Evolutionary conservation across 2,797 vertebrate genomes (phyloP).

Genomic region (Agapornis canus): DNA sequence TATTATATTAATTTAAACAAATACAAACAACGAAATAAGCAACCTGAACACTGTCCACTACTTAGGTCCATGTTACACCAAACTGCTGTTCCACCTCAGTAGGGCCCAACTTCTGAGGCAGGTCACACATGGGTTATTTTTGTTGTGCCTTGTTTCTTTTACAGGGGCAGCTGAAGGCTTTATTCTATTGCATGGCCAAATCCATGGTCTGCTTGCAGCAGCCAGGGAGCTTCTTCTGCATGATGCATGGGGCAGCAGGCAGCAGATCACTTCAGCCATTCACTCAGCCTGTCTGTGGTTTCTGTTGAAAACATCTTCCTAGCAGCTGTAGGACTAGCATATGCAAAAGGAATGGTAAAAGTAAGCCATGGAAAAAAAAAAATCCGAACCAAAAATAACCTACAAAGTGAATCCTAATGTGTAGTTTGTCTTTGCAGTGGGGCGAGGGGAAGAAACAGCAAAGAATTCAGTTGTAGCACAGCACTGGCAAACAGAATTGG

Average conservation of each 20-base stretch:
- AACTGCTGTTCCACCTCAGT: neutral
- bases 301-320: neutral
- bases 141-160: neutral
- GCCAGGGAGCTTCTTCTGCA: neutral
- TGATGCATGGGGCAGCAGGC: neutral
- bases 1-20: neutral
- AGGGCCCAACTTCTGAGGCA: neutral
- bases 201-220: neutral
- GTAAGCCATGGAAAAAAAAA: neutral
- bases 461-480: neutral
- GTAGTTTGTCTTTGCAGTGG: neutral
- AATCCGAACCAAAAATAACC: neutral
- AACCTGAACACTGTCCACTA: neutral
- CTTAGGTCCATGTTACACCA: neutral
- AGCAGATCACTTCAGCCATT: neutral
- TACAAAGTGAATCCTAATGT: neutral
- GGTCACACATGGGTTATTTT: neutral
- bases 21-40: neutral
- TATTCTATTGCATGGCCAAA: neutral
- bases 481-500: neutral
- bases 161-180: neutral
- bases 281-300: neutral
- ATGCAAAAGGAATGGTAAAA: neutral
- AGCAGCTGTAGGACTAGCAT: neutral
- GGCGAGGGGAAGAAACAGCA: neutral